These are phyloP conservation scores for Eciton burchellii DNA, from an alignment of 1,140 invertebrate species.

Conservation along the genomic window DNA sequence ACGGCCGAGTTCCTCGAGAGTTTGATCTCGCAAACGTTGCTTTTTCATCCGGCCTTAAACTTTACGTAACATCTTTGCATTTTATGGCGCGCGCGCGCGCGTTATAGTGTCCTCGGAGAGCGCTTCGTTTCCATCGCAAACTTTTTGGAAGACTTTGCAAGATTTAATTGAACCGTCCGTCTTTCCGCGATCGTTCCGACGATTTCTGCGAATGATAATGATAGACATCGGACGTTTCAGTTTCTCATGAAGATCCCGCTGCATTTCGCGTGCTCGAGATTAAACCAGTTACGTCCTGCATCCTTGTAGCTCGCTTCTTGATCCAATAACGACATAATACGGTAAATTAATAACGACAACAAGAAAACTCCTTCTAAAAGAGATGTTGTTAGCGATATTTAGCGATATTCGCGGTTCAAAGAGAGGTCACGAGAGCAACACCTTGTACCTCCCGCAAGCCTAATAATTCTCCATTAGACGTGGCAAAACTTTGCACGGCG, in stretches of 20 bases:
- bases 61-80: slow-evolving; percentile 38
- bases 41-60: slow-evolving; percentile 30
- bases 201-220: slow-evolving; percentile 1
- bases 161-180: slow-evolving; percentile 5
- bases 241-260: neutral
- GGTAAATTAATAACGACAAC: too few species aligned
- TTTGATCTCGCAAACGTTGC: slow-evolving; percentile 16
- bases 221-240: neutral
- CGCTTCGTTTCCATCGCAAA: too few species aligned
- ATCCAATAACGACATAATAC: neutral
- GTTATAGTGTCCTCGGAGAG: too few species aligned
- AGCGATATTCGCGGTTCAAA: neutral
- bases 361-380: neutral
- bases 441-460: slow-evolving; percentile 10
- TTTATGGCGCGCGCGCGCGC: neutral
- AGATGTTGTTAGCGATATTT: neutral
- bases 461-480: slow-evolving; percentile 17
- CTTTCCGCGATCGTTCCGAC: neutral
- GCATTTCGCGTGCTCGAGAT: neutral
- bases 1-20: slow-evolving; percentile 7
- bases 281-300: neutral
- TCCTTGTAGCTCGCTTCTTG: neutral
- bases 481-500: slow-evolving; percentile 11
- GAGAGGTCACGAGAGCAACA: slow-evolving; percentile 5
- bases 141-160: slow-evolving; percentile 4